These are phyloP conservation scores for Myathropa florea DNA, from an alignment of 2,888 invertebrate species.

Conservation along the genomic window DNA sequence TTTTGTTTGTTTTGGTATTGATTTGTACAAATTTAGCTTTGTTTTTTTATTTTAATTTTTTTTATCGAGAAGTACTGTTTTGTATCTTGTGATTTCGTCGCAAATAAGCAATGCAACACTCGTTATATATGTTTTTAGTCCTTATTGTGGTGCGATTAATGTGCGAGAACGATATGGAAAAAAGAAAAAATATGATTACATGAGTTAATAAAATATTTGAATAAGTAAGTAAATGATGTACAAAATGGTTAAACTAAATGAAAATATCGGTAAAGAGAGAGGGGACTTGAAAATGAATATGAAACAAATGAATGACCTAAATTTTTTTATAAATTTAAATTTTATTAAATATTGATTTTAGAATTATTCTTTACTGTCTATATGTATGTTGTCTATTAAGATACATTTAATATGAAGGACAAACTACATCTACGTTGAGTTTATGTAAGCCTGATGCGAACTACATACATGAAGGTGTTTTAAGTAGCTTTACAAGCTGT, in stretches of 20 bases:
- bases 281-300: background rate
- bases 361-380: background rate
- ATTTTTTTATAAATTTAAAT: background rate
- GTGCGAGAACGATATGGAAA: constrained; percentile 73
- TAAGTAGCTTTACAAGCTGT: background rate
- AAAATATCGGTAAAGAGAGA: background rate
- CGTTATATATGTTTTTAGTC: constrained; percentile 71
- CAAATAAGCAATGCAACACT: constrained; percentile 74
- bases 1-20: constrained; percentile 55
- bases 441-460: background rate
- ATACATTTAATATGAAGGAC: background rate
- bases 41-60: constrained; percentile 47
- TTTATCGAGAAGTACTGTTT: constrained; percentile 63
- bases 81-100: constrained; percentile 74
- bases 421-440: background rate
- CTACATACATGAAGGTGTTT: background rate
- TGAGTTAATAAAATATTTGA: constrained; percentile 62
- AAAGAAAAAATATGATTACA: constrained; percentile 63
- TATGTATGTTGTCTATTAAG: constrained; percentile 4
- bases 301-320: constrained; percentile 22
- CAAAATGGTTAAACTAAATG: constrained; percentile 33
- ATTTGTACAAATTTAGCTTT: constrained; percentile 54
- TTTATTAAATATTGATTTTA: background rate
- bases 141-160: constrained; percentile 72
- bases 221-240: constrained; percentile 48